Conservation (phyloP, 2,113 vertebrate species). For the Gobius niger region DNA sequence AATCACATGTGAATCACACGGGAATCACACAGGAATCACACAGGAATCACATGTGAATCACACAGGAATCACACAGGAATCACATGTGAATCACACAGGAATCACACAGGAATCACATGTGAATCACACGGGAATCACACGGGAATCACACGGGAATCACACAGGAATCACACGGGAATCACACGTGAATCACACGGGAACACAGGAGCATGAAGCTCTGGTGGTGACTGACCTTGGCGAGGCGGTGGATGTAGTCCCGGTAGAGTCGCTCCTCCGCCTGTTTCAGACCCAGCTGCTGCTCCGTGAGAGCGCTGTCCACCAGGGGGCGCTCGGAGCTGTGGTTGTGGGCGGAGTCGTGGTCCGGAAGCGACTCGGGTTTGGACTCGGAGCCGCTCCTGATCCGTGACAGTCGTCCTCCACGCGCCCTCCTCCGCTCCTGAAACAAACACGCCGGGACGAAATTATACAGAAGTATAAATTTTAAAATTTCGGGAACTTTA, state of each 20-base stretch:
- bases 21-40: slow-evolving; percentile 4
- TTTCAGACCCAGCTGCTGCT: slow-evolving; percentile 94
- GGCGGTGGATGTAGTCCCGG: slow-evolving; percentile 94
- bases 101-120: slow-evolving; percentile 20
- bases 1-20: no score
- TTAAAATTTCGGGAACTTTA: no score
- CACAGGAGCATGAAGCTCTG: background rate
- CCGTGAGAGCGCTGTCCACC: slow-evolving; percentile 84
- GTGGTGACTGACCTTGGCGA: slow-evolving; percentile 91
- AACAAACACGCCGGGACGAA: background rate
- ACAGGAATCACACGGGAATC: slow-evolving; percentile 19
- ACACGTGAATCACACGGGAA: no score
- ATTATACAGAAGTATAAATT: no score
- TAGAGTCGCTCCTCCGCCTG: slow-evolving; percentile 96
- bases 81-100: no score
- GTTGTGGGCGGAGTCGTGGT: no score
- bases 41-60: background rate
- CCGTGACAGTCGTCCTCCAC: background rate
- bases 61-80: slow-evolving; percentile 18
- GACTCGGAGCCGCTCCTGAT: background rate
- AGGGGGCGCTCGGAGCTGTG: slow-evolving; percentile 44
- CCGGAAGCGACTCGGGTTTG: background rate
- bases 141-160: slow-evolving; percentile 6
- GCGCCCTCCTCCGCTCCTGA: background rate
- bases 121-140: background rate